Percentiles rank a stretch among this genome's conserved stretches.
These are phyloP conservation scores for Dunckerocampus dactyliophorus DNA, from an alignment of 2,113 vertebrate genomes.

Conservation along the genomic window DNA sequence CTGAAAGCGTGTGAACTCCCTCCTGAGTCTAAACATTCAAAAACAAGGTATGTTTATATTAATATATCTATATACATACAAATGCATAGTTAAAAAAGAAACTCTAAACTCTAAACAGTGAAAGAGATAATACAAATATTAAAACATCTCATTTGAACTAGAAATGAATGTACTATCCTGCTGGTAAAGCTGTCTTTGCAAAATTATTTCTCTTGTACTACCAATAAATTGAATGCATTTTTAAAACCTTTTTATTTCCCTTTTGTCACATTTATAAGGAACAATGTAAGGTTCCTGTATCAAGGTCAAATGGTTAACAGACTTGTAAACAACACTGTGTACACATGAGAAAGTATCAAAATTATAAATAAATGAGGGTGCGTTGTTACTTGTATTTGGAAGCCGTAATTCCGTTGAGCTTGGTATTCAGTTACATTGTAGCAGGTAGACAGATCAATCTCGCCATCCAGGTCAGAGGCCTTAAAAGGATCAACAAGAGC, in stretches of 20 bases:
- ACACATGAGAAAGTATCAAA: too few species aligned
- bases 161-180: too few species aligned
- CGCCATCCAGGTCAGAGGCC: slow-evolving; percentile 78
- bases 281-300: not conserved
- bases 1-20: slow-evolving; percentile 74
- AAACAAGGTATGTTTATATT: not conserved
- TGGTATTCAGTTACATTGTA: slow-evolving; percentile 78
- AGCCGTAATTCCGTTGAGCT: slow-evolving; percentile 80
- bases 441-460: slow-evolving; percentile 76
- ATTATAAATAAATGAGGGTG: not conserved
- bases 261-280: not conserved
- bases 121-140: not conserved
- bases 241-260: not conserved
- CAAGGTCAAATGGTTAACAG: too few species aligned
- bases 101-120: not conserved
- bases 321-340: too few species aligned
- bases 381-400: slow-evolving; percentile 76
- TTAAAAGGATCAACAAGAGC: slow-evolving; percentile 29
- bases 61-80: not conserved
- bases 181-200: too few species aligned
- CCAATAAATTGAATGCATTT: too few species aligned
- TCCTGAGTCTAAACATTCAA: slow-evolving; percentile 68
- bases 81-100: not conserved
- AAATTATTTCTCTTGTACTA: too few species aligned
- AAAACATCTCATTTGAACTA: not conserved